Conservation (phyloP, 2,113 vertebrate genomes). For the Motacilla alba region DNA sequence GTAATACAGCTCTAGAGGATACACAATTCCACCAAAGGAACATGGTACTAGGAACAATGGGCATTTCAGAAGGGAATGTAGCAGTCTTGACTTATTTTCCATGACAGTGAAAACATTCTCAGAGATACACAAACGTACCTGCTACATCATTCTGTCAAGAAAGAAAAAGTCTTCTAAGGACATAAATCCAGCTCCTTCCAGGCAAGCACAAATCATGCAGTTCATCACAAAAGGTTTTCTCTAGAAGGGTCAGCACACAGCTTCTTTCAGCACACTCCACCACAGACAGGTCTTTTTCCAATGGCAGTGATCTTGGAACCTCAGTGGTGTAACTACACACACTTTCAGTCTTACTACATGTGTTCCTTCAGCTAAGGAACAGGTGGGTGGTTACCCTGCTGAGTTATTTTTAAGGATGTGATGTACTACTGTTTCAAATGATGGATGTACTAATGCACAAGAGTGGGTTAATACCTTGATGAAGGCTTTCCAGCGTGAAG, state of each 20-base stretch:
- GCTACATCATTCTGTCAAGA: background rate
- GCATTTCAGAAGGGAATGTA: background rate
- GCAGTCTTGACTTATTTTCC: background rate
- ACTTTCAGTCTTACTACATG: background rate
- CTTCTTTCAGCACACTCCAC: background rate
- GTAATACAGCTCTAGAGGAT: background rate
- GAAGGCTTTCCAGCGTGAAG: background rate
- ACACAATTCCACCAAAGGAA: background rate
- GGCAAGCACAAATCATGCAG: background rate
- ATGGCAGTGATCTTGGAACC: fast-evolving
- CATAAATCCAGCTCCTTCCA: background rate
- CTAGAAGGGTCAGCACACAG: background rate
- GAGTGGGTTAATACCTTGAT: background rate
- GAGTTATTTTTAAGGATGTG: background rate
- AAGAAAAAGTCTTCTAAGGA: background rate
- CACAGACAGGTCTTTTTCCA: background rate
- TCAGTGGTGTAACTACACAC: background rate
- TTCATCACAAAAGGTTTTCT: background rate
- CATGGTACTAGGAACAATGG: background rate
- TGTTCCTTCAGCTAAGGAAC: background rate
- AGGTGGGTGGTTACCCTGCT: background rate
- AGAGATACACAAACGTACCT: background rate
- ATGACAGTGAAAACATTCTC: background rate
- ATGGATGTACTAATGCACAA: background rate
- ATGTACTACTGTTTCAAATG: background rate